Percentiles rank a stretch among this genome's conserved stretches.
phyloP scores from a whole-genome alignment of 2,113 vertebrate species.

The Aphyosemion australe region DNA sequence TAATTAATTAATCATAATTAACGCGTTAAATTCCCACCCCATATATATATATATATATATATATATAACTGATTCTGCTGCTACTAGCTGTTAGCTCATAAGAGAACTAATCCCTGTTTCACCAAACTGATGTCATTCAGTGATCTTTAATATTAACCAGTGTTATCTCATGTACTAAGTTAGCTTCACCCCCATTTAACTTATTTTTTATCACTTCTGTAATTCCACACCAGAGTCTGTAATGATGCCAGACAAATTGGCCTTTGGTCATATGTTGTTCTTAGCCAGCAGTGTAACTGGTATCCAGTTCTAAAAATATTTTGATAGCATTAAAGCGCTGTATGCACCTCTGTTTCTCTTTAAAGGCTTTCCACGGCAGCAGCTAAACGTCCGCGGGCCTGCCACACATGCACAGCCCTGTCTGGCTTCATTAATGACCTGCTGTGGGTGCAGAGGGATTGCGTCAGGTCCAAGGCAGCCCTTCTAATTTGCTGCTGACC shows the following conservation, averaged over 20 bases:
- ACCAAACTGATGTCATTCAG: no score
- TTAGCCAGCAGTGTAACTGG: slow-evolving; percentile 62
- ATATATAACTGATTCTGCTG: no score
- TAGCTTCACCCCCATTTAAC: neutral
- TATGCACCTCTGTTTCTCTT: slow-evolving; percentile 61
- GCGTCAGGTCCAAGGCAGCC: slow-evolving; percentile 69
- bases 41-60: no score
- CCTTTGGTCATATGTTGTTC: slow-evolving; percentile 43
- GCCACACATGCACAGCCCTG: slow-evolving; percentile 54
- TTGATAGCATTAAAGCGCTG: slow-evolving; percentile 61
- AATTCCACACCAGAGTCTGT: slow-evolving; percentile 6
- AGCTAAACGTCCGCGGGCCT: slow-evolving; percentile 46
- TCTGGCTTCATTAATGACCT: slow-evolving; percentile 75
- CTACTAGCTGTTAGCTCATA: no score
- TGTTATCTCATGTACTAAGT: no score
- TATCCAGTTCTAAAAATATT: slow-evolving; percentile 67
- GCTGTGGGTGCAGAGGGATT: slow-evolving; percentile 56
- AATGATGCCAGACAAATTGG: slow-evolving; percentile 33
- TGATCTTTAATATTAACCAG: no score
- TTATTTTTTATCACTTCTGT: slow-evolving; percentile 3
- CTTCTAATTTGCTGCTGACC: slow-evolving; percentile 69
- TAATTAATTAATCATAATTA: no score
- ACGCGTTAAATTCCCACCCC: no score
- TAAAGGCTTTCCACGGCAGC: slow-evolving; percentile 59
- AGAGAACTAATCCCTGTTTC: no score